phyloP scores from a whole-genome alignment of 2,888 invertebrate genomes.

The Zootermopsis nevadensis region DNA sequence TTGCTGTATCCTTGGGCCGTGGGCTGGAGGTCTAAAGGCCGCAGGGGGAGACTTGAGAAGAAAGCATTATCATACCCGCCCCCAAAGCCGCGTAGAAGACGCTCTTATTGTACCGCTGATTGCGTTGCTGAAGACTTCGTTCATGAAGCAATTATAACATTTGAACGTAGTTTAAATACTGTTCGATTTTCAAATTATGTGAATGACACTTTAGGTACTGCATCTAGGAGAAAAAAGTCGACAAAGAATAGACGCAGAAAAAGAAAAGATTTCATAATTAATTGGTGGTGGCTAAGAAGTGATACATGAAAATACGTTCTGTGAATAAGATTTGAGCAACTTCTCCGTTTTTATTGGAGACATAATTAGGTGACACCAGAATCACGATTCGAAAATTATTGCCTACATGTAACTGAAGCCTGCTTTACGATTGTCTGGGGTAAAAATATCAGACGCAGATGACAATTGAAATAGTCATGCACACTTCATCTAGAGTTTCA shows the following conservation, averaged over 20 bases:
- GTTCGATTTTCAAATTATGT: not conserved
- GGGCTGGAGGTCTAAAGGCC: not conserved
- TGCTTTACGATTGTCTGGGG: too few relatives aligned
- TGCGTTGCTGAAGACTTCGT: not conserved
- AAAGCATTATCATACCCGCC: not conserved
- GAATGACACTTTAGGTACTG: not conserved
- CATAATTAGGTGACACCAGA: too few relatives aligned
- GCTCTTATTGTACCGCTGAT: not conserved
- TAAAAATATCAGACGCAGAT: too few relatives aligned
- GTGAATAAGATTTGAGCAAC: too few relatives aligned
- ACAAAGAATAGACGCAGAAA: not conserved
- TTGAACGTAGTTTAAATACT: not conserved
- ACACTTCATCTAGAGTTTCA: too few relatives aligned
- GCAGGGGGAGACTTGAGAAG: slow-evolving; percentile 7
- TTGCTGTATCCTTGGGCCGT: slow-evolving; percentile 24
- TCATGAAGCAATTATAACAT: not conserved
- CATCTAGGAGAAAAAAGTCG: not conserved
- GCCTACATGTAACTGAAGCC: too few relatives aligned
- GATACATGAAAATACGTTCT: not conserved
- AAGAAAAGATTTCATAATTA: not conserved
- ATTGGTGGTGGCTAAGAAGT: slow-evolving; percentile 30
- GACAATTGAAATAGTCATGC: too few relatives aligned
- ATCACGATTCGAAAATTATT: too few relatives aligned
- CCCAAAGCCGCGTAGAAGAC: slow-evolving; percentile 5
- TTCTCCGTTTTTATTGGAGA: too few relatives aligned